Evolutionary conservation across 1,140 invertebrate genomes (phyloP).

Genomic region (Saccostrea cuccullata): DNA sequence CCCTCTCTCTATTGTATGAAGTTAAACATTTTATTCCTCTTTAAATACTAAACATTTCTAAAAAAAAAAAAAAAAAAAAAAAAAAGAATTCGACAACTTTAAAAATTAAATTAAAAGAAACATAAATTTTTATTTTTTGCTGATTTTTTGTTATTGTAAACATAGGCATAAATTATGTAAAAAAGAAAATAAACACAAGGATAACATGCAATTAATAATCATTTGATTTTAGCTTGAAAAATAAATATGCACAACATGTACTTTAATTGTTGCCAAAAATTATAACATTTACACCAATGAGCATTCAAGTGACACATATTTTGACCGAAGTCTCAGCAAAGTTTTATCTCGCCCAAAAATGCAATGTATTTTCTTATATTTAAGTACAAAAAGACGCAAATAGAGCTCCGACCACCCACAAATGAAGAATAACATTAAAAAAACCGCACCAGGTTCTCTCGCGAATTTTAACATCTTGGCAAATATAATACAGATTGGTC

Average conservation of each 20-base stretch:
- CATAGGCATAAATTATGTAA: too few relatives aligned
- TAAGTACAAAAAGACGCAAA: not conserved
- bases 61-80: too few relatives aligned
- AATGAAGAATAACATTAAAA: constrained; percentile 34
- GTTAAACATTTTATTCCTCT: not conserved
- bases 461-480: constrained; percentile 24
- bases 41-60: too few relatives aligned
- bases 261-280: not conserved
- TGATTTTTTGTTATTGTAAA: not conserved
- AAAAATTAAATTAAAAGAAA: not conserved
- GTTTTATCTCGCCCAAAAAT: not conserved
- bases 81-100: not conserved
- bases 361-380: not conserved
- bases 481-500: constrained; percentile 25
- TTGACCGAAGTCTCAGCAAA: not conserved
- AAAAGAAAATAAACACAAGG: too few relatives aligned
- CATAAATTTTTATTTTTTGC: not conserved
- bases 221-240: not conserved
- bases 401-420: constrained; percentile 10
- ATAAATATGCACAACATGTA: not conserved
- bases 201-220: not conserved
- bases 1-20: not conserved
- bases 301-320: not conserved
- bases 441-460: constrained; percentile 16
- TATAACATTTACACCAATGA: not conserved